These are phyloP conservation scores for Drosophila hydei DNA, from an alignment of 1,140 invertebrate genomes.

Conservation along the genomic window DNA sequence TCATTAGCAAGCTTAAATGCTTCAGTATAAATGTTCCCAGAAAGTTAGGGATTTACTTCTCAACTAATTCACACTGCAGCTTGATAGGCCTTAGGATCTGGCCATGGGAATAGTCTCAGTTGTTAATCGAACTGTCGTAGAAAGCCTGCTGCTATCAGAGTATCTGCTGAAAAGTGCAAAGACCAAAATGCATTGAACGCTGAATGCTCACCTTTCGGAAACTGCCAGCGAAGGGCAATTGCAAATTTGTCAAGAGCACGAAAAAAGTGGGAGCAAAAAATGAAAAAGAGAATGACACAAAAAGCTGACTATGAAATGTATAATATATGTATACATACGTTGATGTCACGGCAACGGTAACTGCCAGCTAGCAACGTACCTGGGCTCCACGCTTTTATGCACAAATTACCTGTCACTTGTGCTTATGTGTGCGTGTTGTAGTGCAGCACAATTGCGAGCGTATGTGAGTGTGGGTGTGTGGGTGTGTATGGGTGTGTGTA, in stretches of 20 bases:
- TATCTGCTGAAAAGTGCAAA: slow-evolving; percentile 60
- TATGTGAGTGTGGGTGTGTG: neutral
- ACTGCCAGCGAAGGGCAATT: slow-evolving; percentile 47
- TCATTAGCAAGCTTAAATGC: too few relatives aligned
- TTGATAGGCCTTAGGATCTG: too few relatives aligned
- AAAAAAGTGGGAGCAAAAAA: slow-evolving; percentile 5
- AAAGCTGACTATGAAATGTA: slow-evolving; percentile 63
- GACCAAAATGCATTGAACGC: slow-evolving; percentile 27
- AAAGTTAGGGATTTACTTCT: too few relatives aligned
- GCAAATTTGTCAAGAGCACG: slow-evolving; percentile 60
- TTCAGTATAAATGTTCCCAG: too few relatives aligned
- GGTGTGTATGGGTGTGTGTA: neutral
- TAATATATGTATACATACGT: slow-evolving; percentile 54
- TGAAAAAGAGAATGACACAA: slow-evolving; percentile 14
- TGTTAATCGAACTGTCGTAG: slow-evolving; percentile 31
- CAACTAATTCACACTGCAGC: too few relatives aligned
- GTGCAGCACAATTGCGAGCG: slow-evolving; percentile 15
- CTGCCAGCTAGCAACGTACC: slow-evolving; percentile 4
- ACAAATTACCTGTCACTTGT: slow-evolving; percentile 80
- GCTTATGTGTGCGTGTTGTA: slow-evolving; percentile 61
- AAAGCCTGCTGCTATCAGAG: slow-evolving; percentile 36
- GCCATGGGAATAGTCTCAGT: neutral
- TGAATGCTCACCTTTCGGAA: slow-evolving; percentile 6
- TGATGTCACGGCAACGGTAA: slow-evolving; percentile 26
- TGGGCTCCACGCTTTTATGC: slow-evolving; percentile 61